phyloP scores from a whole-genome alignment of 2,888 invertebrate species.

The Lepas anatifera region DNA sequence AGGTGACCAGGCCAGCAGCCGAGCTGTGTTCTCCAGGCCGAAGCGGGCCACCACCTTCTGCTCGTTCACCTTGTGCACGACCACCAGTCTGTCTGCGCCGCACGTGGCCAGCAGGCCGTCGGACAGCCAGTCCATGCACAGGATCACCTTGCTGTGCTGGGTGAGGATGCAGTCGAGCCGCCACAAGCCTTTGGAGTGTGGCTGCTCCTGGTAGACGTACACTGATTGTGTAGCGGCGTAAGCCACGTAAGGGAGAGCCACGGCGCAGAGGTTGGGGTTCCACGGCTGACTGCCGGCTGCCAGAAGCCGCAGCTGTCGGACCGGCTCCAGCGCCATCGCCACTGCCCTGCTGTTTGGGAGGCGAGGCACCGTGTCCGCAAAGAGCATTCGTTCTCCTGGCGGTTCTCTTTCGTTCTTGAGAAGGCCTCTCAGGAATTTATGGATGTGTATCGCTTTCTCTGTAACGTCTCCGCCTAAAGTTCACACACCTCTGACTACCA shows the following conservation, averaged over 20 bases:
- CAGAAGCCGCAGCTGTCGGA: slow-evolving; percentile 33
- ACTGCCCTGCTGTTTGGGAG: no score
- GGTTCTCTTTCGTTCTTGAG: no score
- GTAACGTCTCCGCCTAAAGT: no score
- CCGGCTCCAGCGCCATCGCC: slow-evolving; percentile 25
- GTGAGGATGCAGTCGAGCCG: slow-evolving; percentile 35
- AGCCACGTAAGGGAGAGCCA: slow-evolving; percentile 34
- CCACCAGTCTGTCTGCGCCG: slow-evolving; percentile 32
- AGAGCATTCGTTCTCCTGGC: no score
- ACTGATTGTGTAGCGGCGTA: slow-evolving; percentile 38
- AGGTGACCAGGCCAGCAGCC: slow-evolving; percentile 32
- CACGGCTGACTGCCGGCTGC: slow-evolving; percentile 38
- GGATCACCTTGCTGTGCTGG: slow-evolving; percentile 36
- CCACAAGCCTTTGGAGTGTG: slow-evolving; percentile 28
- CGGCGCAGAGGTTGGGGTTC: slow-evolving; percentile 34
- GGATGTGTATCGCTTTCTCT: no score
- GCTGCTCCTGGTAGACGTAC: slow-evolving; percentile 34
- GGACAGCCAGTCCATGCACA: slow-evolving; percentile 35
- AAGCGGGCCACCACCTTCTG: slow-evolving; percentile 31
- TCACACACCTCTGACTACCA: no score
- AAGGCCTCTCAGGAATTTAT: no score
- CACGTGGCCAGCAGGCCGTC: slow-evolving; percentile 32
- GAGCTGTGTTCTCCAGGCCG: slow-evolving; percentile 29
- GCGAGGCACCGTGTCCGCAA: no score
- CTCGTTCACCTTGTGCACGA: slow-evolving; percentile 34